phyloP scores from a whole-genome alignment of 2,113 vertebrate species.

The Azemiops feae region DNA sequence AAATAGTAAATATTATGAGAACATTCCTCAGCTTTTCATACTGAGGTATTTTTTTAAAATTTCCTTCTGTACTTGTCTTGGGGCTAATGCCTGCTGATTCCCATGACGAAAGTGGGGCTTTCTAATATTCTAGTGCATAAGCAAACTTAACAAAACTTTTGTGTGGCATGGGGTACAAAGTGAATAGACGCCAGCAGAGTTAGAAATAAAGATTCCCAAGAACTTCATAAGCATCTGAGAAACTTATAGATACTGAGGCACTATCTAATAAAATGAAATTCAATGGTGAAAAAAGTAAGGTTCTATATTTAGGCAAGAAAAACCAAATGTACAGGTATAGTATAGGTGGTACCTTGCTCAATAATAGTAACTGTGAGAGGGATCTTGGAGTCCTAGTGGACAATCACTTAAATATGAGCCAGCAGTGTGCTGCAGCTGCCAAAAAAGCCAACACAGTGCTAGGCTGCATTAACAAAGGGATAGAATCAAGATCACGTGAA shows the following conservation, averaged over 20 bases:
- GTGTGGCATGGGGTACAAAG: background rate
- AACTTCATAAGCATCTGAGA: background rate
- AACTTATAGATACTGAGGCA: background rate
- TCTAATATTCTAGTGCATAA: background rate
- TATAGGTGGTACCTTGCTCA: too few relatives aligned
- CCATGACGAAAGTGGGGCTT: background rate
- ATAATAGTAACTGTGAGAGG: too few relatives aligned
- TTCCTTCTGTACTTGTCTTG: background rate
- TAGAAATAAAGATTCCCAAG: background rate
- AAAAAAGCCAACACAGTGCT: too few relatives aligned
- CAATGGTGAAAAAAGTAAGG: too few relatives aligned
- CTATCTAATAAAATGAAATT: too few relatives aligned
- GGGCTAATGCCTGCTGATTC: background rate
- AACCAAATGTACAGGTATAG: too few relatives aligned
- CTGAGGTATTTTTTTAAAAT: background rate
- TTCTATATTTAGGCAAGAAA: too few relatives aligned
- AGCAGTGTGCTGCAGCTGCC: too few relatives aligned
- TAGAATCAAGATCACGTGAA: too few relatives aligned
- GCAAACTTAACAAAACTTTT: background rate
- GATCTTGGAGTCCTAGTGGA: too few relatives aligned
- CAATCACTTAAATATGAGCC: too few relatives aligned
- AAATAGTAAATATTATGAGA: background rate
- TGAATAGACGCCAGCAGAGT: background rate
- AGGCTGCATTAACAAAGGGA: too few relatives aligned
- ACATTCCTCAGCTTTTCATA: background rate